A percentile compares a stretch with the other conserved stretches of the same genome.
Evolutionary conservation across 2,113 vertebrate genomes (phyloP).

Genomic region (Python bivittatus): DNA sequence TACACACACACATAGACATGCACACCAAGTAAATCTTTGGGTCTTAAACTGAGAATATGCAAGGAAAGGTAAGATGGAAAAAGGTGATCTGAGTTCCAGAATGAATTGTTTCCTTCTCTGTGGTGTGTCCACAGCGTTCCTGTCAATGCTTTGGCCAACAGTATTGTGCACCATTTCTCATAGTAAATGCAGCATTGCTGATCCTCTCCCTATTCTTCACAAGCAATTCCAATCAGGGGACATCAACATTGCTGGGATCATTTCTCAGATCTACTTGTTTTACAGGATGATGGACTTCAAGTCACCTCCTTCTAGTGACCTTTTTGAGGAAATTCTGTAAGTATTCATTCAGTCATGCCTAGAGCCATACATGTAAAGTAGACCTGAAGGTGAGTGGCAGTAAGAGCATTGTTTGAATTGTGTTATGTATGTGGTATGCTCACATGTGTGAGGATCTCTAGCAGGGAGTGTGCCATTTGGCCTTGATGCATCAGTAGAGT

Average conservation of each 20-base stretch:
- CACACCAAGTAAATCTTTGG: neutral
- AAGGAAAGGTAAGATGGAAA: neutral
- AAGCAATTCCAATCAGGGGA: neutral
- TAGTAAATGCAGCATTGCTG: neutral
- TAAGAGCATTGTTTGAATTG: neutral
- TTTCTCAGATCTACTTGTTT: neutral
- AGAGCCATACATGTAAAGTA: neutral
- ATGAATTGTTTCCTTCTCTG: neutral
- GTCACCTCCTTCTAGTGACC: neutral
- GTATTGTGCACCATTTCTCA: neutral
- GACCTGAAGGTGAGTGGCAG: neutral
- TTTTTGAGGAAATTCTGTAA: neutral
- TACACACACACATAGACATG: neutral
- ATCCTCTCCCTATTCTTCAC: neutral
- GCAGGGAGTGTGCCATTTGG: too few species aligned
- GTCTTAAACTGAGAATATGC: neutral
- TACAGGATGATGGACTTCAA: neutral
- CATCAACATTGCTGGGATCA: neutral
- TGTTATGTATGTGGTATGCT: neutral
- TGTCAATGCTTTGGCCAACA: neutral
- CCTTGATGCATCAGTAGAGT: too few species aligned
- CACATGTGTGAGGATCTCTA: neutral
- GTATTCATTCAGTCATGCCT: neutral
- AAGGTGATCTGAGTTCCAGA: neutral
- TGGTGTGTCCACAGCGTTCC: neutral